Percentiles rank a stretch among this genome's conserved stretches.
phyloP scores from a whole-genome alignment of 2,797 vertebrate species.

The Hippocampus kuda region DNA sequence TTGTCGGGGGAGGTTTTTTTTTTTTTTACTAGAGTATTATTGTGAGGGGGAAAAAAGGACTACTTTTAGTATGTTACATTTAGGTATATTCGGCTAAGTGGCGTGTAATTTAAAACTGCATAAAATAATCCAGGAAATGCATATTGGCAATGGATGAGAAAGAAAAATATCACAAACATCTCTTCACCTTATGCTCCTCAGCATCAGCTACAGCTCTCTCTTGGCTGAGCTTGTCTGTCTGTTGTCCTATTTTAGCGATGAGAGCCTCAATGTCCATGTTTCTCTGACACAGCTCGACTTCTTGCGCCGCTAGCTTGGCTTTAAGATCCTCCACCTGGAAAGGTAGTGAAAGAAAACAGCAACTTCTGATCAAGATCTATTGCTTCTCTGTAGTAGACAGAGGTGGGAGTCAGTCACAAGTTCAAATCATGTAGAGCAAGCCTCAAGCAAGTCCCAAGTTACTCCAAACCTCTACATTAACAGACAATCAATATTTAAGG shows the following conservation, averaged over 20 bases:
- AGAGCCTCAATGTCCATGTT: conserved; percentile 74
- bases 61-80: too few species aligned
- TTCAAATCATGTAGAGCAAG: too few species aligned
- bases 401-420: not conserved
- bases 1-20: too few species aligned
- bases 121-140: not conserved
- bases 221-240: conserved; percentile 63
- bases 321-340: conserved; percentile 80
- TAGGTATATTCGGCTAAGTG: too few species aligned
- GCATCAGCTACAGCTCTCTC: conserved; percentile 60
- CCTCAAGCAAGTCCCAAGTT: too few species aligned
- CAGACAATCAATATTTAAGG: too few species aligned
- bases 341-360: not conserved
- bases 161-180: not conserved
- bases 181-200: conserved; percentile 60
- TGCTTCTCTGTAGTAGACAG: not conserved
- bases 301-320: conserved; percentile 76
- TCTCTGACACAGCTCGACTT: conserved; percentile 78
- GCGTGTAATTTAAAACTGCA: not conserved
- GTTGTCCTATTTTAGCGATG: conserved; percentile 64
- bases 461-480: too few species aligned
- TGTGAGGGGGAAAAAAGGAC: too few species aligned
- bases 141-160: not conserved
- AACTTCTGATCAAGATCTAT: not conserved
- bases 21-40: too few species aligned